Evolutionary conservation across 2,888 invertebrate genomes (phyloP).

Genomic region (Leptogaster cylindrica): DNA sequence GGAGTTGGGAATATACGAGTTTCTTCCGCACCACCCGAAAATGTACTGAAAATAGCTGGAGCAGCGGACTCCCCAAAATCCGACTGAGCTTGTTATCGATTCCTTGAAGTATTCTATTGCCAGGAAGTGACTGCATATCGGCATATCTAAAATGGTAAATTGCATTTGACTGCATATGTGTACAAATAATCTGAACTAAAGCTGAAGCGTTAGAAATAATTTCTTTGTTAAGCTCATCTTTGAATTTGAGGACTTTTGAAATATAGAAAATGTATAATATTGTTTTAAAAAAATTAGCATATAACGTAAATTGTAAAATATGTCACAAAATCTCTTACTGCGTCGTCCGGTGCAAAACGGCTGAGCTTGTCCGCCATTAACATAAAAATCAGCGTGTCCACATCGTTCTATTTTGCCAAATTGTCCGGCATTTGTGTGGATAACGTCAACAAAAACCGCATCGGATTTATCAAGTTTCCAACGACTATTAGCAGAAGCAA

Average conservation of each 20-base stretch:
- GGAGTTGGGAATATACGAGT: conserved; percentile 45
- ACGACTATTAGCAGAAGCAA: conserved; percentile 62
- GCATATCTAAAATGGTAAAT: conserved; percentile 49
- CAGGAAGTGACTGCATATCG: conserved; percentile 53
- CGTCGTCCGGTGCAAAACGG: conserved; percentile 49
- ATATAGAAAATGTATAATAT: no score
- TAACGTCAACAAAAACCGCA: conserved; percentile 66
- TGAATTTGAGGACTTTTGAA: no score
- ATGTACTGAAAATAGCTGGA: conserved; percentile 52
- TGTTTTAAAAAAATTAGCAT: no score
- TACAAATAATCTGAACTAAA: no score
- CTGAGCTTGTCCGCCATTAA: conserved; percentile 63
- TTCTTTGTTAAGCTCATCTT: not conserved
- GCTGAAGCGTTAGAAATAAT: not conserved
- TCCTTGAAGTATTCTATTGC: conserved; percentile 51
- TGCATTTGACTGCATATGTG: no score
- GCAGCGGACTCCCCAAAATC: conserved; percentile 52
- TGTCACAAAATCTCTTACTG: conserved; percentile 44
- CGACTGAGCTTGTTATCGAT: conserved; percentile 49
- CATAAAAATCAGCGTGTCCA: conserved; percentile 70
- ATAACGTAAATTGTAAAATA: not conserved
- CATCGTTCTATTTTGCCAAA: conserved; percentile 67
- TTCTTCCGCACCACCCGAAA: conserved; percentile 51
- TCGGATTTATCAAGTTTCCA: conserved; percentile 64
- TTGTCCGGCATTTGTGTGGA: conserved; percentile 67